Conservation (phyloP, 2,888 invertebrate species). For the Tetanocera ferruginea region DNA sequence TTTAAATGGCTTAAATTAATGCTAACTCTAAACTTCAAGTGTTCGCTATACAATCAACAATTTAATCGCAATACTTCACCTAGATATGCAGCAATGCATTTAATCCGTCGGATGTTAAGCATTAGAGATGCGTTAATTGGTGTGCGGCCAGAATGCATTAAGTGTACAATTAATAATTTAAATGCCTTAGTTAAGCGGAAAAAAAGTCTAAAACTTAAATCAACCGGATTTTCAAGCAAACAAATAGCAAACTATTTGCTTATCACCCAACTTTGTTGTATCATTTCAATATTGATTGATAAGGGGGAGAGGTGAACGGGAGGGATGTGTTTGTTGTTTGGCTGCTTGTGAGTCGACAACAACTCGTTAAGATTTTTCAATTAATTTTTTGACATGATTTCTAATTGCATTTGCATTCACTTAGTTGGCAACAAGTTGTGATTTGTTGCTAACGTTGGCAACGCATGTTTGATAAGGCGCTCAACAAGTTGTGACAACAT, state of each 20-base stretch:
- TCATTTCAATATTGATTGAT: no score
- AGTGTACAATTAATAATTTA: constrained; percentile 17
- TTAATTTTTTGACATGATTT: constrained; percentile 39
- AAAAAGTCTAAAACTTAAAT: neutral
- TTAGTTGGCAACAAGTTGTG: neutral
- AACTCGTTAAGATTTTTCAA: constrained; percentile 37
- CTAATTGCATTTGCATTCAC: constrained; percentile 4
- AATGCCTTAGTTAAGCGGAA: neutral
- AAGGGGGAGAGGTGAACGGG: no score
- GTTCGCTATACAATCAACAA: neutral
- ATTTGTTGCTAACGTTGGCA: constrained; percentile 3
- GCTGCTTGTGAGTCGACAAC: neutral
- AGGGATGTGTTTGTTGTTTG: no score
- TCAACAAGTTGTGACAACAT: constrained; percentile 25
- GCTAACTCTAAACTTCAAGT: neutral
- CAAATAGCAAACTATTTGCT: no score
- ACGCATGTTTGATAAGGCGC: constrained; percentile 25
- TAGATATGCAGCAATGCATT: constrained; percentile 18
- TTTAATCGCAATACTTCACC: neutral
- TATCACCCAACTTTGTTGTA: no score
- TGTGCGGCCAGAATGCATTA: constrained; percentile 11
- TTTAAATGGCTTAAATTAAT: no score
- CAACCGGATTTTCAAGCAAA: no score
- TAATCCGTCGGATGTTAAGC: neutral
- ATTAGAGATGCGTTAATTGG: neutral